These are phyloP conservation scores for Hermaeophaga mercurialis DNA, from an alignment of 2,888 invertebrate genomes.

Conservation along the genomic window DNA sequence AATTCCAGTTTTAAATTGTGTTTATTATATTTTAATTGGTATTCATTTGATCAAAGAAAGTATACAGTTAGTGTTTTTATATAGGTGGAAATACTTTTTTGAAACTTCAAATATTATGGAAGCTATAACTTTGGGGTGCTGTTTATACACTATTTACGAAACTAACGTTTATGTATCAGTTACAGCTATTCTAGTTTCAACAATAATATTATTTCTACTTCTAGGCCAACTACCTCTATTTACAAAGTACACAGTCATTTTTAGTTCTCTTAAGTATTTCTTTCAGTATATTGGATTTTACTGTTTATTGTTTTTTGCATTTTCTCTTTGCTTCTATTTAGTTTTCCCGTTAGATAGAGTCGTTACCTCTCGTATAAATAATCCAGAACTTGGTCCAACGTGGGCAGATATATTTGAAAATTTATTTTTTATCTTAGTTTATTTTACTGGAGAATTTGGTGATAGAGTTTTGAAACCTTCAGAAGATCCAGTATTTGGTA, in stretches of 20 bases:
- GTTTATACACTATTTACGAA: constrained; percentile 22
- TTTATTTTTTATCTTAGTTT: constrained; percentile 40
- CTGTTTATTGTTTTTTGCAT: constrained; percentile 43
- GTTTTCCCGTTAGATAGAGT: constrained; percentile 33
- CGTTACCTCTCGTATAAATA: not conserved
- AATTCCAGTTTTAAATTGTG: constrained; percentile 5
- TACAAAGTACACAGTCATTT: constrained; percentile 43
- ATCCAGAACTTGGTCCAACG: not conserved
- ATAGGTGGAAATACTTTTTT: constrained; percentile 33
- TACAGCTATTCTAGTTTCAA: constrained; percentile 37
- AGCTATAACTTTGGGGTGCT: constrained; percentile 28
- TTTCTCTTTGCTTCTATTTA: constrained; percentile 43
- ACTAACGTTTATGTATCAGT: constrained; percentile 36
- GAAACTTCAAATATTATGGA: constrained; percentile 40
- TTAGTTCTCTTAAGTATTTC: constrained; percentile 42
- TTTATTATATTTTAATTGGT: constrained; percentile 28
- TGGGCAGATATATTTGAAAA: constrained; percentile 32
- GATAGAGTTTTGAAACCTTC: constrained; percentile 37
- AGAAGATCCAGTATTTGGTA: constrained; percentile 39
- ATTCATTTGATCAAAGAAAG: constrained; percentile 37
- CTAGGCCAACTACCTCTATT: constrained; percentile 41
- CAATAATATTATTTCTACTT: constrained; percentile 37
- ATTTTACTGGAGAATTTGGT: constrained; percentile 43
- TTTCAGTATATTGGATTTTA: constrained; percentile 43
- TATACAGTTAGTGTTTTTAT: constrained; percentile 35